These are phyloP conservation scores for Gobius niger DNA, from an alignment of 2,113 vertebrate species.

Conservation along the genomic window DNA sequence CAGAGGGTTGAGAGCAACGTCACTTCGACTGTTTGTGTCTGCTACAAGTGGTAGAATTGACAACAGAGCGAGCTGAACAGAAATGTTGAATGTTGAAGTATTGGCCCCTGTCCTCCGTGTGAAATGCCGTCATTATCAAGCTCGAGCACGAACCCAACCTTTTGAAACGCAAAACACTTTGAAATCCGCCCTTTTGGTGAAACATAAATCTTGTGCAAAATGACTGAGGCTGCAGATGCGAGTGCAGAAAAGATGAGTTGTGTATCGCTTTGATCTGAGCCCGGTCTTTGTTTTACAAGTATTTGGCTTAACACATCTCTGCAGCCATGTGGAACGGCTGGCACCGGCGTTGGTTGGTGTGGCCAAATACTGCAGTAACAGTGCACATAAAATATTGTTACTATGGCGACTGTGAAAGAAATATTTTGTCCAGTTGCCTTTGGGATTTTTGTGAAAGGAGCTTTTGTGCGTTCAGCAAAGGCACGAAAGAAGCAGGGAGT, in stretches of 20 bases:
- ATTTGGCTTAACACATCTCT: constrained; percentile 10
- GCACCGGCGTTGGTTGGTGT: not conserved
- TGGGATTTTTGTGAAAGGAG: constrained; percentile 1
- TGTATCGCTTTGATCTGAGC: constrained; percentile 3
- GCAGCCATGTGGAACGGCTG: constrained; percentile 13
- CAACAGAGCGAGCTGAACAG: too few species aligned
- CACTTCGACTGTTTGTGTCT: too few species aligned
- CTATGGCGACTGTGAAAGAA: constrained; percentile 5
- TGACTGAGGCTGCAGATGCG: constrained; percentile 2
- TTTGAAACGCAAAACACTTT: not conserved
- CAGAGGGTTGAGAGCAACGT: too few species aligned
- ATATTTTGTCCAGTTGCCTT: constrained; percentile 5
- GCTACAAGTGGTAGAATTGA: too few species aligned
- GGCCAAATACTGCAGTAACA: not conserved
- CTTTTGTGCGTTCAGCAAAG: not conserved
- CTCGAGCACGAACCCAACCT: too few species aligned
- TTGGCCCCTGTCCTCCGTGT: too few species aligned
- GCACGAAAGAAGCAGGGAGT: not conserved
- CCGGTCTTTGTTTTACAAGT: constrained; percentile 4
- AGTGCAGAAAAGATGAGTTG: constrained; percentile 14
- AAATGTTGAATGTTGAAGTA: too few species aligned
- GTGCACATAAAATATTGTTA: constrained; percentile 3
- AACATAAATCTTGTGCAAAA: constrained; percentile 18
- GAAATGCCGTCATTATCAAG: too few species aligned
- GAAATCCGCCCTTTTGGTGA: not conserved